Evolutionary conservation across 2,797 vertebrate genomes (phyloP), one percentile per base, ranked within the genome.

Genomic region (Gadopsis bispinosus): DNA sequence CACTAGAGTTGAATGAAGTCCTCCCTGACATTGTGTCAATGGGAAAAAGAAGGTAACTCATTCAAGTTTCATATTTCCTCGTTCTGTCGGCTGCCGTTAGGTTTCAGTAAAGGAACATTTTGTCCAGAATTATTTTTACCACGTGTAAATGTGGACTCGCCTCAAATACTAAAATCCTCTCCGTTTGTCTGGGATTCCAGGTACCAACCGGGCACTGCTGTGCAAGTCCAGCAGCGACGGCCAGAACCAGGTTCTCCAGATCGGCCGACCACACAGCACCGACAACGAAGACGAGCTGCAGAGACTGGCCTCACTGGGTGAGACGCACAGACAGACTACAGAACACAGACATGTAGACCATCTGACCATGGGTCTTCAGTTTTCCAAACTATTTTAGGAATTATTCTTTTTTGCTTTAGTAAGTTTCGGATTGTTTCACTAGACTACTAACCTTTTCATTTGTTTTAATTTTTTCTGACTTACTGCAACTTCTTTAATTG

Each of bases 211-310:
- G 9, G 98, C 97, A 0, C 95, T 99, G 75, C 91, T 99, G 1
- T 99, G 98, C 78, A 98, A 97, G 83, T 97, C 97, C 39, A 98
- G 97, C 0, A 96, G 95, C 69, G 98, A 99, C 0, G 97, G 97
- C 14, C 95, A 99, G 88, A 96, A 96, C 86, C 98, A 99, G 93
- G 98, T 99, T 64, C 97, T 96, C 13, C 97, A 99, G 91, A 97
- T 99, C 55, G 97, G 97, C 0, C 94, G 96, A 56, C 97, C 97
- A 35, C 98, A 99, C 83, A 97, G 96, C 0, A 96, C 96, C 0
- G 97, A 98, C 84, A 99, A 99, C 0, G 98, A 99, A 59, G 98
- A 99, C 0, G 98, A 99, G 87, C 96, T 99, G 60, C 96, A 97
- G 88, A 96, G 98, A 61, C 95, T 99, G 58, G 94, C 96, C 0